phyloP scores from a whole-genome alignment of 2,797 vertebrate genomes.

The Melanotaenia boesemani region DNA sequence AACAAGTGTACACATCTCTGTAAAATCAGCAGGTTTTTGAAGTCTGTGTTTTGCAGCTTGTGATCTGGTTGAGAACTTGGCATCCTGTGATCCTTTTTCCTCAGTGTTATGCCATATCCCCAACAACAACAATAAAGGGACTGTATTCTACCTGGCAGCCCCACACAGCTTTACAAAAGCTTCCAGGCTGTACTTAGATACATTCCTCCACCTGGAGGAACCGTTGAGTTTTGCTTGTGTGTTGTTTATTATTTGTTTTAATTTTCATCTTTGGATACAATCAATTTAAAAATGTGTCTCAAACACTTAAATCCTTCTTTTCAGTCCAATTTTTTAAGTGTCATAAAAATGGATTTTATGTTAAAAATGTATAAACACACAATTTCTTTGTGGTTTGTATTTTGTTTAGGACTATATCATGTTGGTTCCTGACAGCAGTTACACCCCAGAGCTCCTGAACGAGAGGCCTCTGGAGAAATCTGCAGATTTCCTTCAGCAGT shows the following conservation, averaged over 20 bases:
- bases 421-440: slow-evolving; percentile 86
- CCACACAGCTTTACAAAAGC: slow-evolving; percentile 50
- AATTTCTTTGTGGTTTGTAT: slow-evolving; percentile 47
- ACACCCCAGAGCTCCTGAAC: slow-evolving; percentile 86
- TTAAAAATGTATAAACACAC: slow-evolving; percentile 14
- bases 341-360: slow-evolving; percentile 1
- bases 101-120: slow-evolving; percentile 48
- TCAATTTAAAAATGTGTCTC: not conserved
- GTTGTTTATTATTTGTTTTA: slow-evolving; percentile 22
- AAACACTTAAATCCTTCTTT: slow-evolving; percentile 21
- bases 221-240: slow-evolving; percentile 24
- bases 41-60: slow-evolving; percentile 14
- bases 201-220: not conserved
- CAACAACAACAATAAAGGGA: slow-evolving; percentile 64
- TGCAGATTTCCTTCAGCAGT: slow-evolving; percentile 88
- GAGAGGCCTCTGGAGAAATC: slow-evolving; percentile 88
- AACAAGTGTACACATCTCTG: not conserved
- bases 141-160: slow-evolving; percentile 68
- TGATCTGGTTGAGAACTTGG: slow-evolving; percentile 47
- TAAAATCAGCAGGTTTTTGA: slow-evolving; percentile 21
- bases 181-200: slow-evolving; percentile 10
- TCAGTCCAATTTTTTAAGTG: not conserved
- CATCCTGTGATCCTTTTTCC: slow-evolving; percentile 40
- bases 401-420: slow-evolving; percentile 88
- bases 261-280: slow-evolving; percentile 18